Conservation (phyloP, 2,113 vertebrate species). For the Neopipo cinnamomea region DNA sequence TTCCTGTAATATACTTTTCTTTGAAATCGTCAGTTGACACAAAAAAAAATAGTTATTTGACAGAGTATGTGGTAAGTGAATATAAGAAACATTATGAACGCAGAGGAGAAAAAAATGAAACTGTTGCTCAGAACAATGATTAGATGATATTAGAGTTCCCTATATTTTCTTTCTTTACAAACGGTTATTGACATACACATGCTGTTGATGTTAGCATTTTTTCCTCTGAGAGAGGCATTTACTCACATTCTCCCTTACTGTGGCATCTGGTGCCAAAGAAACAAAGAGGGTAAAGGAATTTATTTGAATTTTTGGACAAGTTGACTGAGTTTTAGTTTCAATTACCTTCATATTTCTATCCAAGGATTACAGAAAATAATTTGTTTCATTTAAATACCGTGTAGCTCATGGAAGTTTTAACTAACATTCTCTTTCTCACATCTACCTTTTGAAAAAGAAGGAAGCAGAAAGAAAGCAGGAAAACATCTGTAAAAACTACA, state of each 20-base stretch:
- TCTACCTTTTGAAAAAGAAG: neutral
- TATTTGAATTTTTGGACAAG: neutral
- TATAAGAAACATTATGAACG: neutral
- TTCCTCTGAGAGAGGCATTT: neutral
- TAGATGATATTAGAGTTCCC: neutral
- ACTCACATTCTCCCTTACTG: neutral
- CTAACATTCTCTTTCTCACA: neutral
- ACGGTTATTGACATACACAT: neutral
- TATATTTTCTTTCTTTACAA: neutral
- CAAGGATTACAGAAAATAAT: neutral
- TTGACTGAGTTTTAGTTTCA: neutral
- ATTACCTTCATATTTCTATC: neutral
- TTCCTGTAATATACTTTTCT: neutral
- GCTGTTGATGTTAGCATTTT: slow-evolving; percentile 5
- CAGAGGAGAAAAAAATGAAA: neutral
- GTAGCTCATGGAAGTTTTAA: neutral
- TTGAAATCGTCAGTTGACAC: neutral
- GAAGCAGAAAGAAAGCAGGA: neutral
- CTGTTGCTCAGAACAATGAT: neutral
- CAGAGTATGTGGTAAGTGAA: neutral
- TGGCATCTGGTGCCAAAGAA: neutral
- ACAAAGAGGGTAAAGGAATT: neutral
- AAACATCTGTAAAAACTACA: neutral
- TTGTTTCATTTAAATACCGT: neutral
- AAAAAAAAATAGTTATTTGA: neutral